Conservation (phyloP, 2,113 vertebrate genomes). For the Rhynchomys soricoides region DNA sequence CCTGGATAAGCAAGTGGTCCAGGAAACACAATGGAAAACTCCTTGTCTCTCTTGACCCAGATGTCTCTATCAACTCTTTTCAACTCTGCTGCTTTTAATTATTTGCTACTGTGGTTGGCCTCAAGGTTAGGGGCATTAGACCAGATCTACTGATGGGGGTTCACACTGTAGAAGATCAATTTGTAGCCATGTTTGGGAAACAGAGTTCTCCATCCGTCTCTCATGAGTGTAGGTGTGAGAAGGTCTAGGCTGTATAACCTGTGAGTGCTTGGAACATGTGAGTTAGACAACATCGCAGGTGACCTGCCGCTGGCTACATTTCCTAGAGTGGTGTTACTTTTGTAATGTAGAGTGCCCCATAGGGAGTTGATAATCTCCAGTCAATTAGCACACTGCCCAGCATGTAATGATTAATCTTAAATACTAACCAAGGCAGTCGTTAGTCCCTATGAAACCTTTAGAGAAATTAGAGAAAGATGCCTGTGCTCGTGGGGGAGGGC, state of each 20-base stretch:
- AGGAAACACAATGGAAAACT: background rate
- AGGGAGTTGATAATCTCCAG: background rate
- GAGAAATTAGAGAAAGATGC: constrained; percentile 20
- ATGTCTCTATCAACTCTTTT: background rate
- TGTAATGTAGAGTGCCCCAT: background rate
- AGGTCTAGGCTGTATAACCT: background rate
- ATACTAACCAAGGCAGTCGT: background rate
- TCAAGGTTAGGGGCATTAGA: background rate
- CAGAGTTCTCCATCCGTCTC: accelerated
- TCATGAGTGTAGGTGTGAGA: background rate
- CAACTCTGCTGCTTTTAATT: background rate
- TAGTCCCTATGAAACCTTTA: background rate
- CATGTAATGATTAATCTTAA: background rate
- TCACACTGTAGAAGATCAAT: background rate
- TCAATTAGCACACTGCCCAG: background rate
- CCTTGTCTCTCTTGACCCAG: background rate
- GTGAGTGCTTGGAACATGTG: background rate
- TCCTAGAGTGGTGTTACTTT: background rate
- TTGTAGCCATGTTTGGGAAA: background rate
- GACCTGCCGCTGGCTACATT: background rate
- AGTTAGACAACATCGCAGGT: background rate
- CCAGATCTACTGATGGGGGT: background rate
- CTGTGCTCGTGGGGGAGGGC: background rate
- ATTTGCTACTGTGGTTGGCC: background rate
- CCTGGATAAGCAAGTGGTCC: background rate